A percentile compares a stretch with the other conserved stretches of the same genome.
Evolutionary conservation across 2,113 vertebrate genomes (phyloP).

Genomic region (Myxocyprinus asiaticus): DNA sequence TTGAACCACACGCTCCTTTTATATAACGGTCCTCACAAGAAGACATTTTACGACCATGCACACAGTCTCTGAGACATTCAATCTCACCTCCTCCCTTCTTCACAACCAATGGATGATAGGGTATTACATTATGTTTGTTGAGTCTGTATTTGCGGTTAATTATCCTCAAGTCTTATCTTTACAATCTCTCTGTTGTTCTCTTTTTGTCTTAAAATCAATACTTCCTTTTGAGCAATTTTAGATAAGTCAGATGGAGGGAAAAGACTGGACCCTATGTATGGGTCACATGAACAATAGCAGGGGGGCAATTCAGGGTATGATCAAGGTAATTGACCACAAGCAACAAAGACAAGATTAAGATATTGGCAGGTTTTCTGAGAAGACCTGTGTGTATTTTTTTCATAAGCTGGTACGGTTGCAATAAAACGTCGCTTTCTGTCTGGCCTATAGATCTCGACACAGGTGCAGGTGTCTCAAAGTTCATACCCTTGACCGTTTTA

Average conservation of each 20-base stretch:
- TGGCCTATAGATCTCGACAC: not conserved
- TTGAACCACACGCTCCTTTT: conserved; percentile 53
- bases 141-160: conserved; percentile 56
- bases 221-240: conserved; percentile 56
- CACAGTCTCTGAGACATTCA: not conserved
- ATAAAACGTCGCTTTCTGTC: conserved; percentile 56
- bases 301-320: conserved; percentile 60
- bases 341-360: conserved; percentile 66
- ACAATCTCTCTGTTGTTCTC: conserved; percentile 61
- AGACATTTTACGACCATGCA: not conserved
- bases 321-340: conserved; percentile 67
- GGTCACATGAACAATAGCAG: conserved; percentile 63
- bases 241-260: conserved; percentile 58
- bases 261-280: conserved; percentile 67
- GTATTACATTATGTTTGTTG: conserved; percentile 39
- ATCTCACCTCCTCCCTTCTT: conserved; percentile 60
- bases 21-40: conserved; percentile 36
- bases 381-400: conserved; percentile 47
- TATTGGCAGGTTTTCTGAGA: conserved; percentile 64
- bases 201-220: conserved; percentile 65
- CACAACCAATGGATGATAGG: conserved; percentile 67
- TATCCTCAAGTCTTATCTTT: conserved; percentile 68
- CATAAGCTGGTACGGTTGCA: conserved; percentile 40
- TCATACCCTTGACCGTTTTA: not conserved
- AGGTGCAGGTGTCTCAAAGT: conserved; percentile 29